Evolutionary conservation across 2,797 vertebrate genomes (phyloP).

Genomic region (Acanthurus lineatus): DNA sequence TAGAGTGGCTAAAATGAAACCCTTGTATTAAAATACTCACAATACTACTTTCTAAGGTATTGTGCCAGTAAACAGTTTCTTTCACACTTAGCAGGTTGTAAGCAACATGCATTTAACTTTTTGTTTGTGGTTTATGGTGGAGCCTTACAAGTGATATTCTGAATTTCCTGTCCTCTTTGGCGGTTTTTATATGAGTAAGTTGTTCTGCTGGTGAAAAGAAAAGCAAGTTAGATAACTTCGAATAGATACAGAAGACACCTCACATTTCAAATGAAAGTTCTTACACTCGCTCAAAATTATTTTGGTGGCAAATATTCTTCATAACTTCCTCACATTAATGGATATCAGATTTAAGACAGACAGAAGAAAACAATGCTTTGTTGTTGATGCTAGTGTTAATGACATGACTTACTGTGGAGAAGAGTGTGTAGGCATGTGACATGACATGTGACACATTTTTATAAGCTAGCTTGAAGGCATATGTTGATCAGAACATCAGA

Average conservation of each 20-base stretch:
- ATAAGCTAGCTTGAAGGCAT: background rate
- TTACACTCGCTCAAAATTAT: conserved; percentile 4
- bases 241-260: conserved; percentile 10
- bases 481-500: conserved; percentile 7
- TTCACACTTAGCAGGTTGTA: conserved; percentile 16
- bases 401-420: background rate
- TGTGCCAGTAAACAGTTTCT: conserved; percentile 33
- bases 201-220: conserved; percentile 60
- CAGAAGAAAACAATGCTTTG: background rate
- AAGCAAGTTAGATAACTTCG: conserved; percentile 56
- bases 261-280: conserved; percentile 20
- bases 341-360: background rate
- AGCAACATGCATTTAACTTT: conserved; percentile 1
- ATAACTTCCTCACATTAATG: conserved; percentile 7
- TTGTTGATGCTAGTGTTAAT: conserved; percentile 6
- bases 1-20: background rate
- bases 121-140: background rate
- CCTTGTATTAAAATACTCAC: background rate
- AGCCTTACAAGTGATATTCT: conserved; percentile 39
- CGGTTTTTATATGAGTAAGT: conserved; percentile 53
- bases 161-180: conserved; percentile 58
- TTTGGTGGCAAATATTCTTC: conserved; percentile 27
- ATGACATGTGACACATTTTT: conserved; percentile 17
- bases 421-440: conserved; percentile 2
- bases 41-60: background rate